Percentiles rank a stretch among this genome's conserved stretches.
These are phyloP conservation scores for Thunnus maccoyii DNA, from an alignment of 2,113 vertebrate genomes.

Conservation along the genomic window DNA sequence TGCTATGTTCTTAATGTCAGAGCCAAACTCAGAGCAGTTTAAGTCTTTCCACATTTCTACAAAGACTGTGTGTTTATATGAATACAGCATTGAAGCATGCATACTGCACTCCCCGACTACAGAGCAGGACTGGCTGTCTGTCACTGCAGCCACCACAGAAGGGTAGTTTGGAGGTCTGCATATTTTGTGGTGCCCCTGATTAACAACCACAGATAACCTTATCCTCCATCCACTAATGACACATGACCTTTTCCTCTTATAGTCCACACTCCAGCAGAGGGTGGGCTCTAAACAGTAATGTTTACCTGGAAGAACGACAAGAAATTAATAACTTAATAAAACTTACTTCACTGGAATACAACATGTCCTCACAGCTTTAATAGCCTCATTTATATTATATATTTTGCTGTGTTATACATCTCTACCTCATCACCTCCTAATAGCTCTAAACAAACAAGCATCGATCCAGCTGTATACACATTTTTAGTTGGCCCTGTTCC, in stretches of 20 bases:
- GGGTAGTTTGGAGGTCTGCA: background rate
- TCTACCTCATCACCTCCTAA: conserved; percentile 1
- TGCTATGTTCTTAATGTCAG: background rate
- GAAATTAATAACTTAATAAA: background rate
- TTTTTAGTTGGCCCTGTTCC: conserved; percentile 18
- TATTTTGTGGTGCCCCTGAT: conserved; percentile 8
- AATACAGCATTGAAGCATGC: background rate
- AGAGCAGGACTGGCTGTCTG: background rate
- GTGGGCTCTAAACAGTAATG: background rate
- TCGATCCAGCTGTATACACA: conserved; percentile 22
- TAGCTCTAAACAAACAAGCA: conserved; percentile 4
- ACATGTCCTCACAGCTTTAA: background rate
- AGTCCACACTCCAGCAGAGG: background rate
- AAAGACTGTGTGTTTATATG: background rate
- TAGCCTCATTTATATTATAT: background rate
- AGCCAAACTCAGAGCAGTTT: background rate
- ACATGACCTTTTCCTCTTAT: background rate
- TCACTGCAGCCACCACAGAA: background rate
- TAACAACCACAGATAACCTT: background rate
- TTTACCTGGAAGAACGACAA: background rate
- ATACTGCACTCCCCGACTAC: conserved; percentile 22
- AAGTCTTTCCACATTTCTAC: background rate
- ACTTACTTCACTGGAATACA: rapidly evolving
- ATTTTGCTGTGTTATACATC: background rate
- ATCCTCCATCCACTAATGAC: conserved; percentile 18